Evolutionary conservation across 35 echinoderm and acorn worm species (phyloP).

Genomic region (Apostichopus parvimensis): DNA sequence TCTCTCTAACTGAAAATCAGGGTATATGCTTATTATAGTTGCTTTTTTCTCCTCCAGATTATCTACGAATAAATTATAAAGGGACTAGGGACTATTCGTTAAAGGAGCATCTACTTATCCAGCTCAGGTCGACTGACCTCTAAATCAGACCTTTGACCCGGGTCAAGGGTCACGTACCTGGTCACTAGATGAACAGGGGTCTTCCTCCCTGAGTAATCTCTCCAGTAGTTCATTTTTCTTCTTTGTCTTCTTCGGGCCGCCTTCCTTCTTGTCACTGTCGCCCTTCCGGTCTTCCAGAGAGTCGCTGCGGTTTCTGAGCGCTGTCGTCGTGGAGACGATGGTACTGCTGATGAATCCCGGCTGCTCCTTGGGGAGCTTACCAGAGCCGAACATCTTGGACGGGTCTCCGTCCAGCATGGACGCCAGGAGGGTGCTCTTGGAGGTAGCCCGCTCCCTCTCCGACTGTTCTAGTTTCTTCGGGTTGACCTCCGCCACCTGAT

Average conservation of each 20-base stretch:
- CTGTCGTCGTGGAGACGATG: slow-evolving; percentile 83
- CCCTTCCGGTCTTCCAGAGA: slow-evolving; percentile 9
- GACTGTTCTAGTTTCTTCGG: slow-evolving; percentile 3
- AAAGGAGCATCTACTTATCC: no score
- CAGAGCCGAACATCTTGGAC: slow-evolving; percentile 66
- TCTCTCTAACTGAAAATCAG: no score
- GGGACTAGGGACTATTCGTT: no score
- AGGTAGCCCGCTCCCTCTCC: not conserved
- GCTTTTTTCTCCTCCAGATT: no score
- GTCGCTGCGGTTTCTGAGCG: slow-evolving; percentile 60
- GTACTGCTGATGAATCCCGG: slow-evolving; percentile 83
- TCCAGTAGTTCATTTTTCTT: slow-evolving; percentile 86
- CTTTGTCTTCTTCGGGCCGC: slow-evolving; percentile 39
- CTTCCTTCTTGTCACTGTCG: slow-evolving; percentile 13
- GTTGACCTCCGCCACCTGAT: not conserved
- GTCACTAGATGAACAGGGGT: slow-evolving; percentile 49
- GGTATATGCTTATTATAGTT: no score
- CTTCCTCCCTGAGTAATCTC: slow-evolving; percentile 83
- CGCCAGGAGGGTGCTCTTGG: slow-evolving; percentile 58
- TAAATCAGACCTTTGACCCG: no score
- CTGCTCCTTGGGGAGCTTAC: slow-evolving; percentile 80
- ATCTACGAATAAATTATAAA: no score
- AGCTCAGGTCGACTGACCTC: no score
- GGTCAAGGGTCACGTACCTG: not conserved
- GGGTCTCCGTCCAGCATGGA: slow-evolving; percentile 80